Evolutionary conservation across 2,797 vertebrate species (phyloP).

Genomic region (Poeciliopsis presidionis): DNA sequence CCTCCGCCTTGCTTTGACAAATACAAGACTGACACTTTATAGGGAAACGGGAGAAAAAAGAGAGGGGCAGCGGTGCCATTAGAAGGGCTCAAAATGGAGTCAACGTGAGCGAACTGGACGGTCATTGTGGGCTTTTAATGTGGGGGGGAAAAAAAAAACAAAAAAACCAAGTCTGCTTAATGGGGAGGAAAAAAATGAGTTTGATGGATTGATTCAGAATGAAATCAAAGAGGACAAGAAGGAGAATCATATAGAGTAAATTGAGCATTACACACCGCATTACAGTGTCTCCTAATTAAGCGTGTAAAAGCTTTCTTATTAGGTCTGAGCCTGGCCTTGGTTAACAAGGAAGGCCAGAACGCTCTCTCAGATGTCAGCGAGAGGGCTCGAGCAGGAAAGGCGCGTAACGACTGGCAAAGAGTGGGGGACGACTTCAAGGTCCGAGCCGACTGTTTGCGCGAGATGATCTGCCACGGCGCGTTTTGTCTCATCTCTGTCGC

Average conservation of each 20-base stretch:
- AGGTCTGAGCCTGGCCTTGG: conserved; percentile 70
- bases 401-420: conserved; percentile 38
- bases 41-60: conserved; percentile 53
- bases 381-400: conserved; percentile 51
- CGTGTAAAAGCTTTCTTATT: conserved; percentile 83
- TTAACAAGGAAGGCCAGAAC: conserved; percentile 65
- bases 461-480: conserved; percentile 50
- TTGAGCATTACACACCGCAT: conserved; percentile 78
- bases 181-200: conserved; percentile 30
- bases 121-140: conserved; percentile 39
- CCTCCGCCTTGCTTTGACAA: conserved; percentile 53
- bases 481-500: conserved; percentile 57
- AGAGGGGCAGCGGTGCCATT: conserved; percentile 19
- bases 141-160: not conserved
- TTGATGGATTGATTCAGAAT: conserved; percentile 70
- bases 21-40: conserved; percentile 57
- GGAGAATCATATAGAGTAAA: conserved; percentile 72
- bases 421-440: conserved; percentile 45
- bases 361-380: conserved; percentile 63
- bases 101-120: conserved; percentile 51
- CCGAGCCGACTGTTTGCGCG: conserved; percentile 37
- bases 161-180: conserved; percentile 37
- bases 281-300: conserved; percentile 81
- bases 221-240: conserved; percentile 71
- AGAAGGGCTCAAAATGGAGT: conserved; percentile 69